phyloP scores from a whole-genome alignment of 2,888 invertebrate species.

The Lissonota sp. region DNA sequence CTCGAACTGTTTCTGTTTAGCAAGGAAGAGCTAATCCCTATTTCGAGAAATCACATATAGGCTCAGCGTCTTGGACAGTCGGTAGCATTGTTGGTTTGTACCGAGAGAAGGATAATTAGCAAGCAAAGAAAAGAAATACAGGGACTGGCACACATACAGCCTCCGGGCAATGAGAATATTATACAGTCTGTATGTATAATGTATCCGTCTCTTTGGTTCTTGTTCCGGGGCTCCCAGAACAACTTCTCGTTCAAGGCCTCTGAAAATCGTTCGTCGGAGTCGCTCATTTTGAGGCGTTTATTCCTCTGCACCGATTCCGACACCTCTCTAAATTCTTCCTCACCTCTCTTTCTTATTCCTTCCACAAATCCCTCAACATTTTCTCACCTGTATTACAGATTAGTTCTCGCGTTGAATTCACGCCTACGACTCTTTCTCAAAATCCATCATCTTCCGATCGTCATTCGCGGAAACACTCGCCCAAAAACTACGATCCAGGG shows the following conservation, averaged over 20 bases:
- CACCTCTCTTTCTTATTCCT: conserved; percentile 10
- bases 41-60: conserved; percentile 49
- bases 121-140: background rate
- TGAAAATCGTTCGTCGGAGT: conserved; percentile 46
- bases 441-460: no score
- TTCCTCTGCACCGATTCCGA: conserved; percentile 55
- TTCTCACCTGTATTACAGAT: no score
- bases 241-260: conserved; percentile 21
- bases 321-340: conserved; percentile 36
- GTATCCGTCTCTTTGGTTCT: conserved; percentile 7
- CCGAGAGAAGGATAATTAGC: conserved; percentile 72
- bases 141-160: conserved; percentile 1
- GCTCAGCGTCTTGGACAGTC: conserved; percentile 67
- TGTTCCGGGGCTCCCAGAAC: conserved; percentile 31
- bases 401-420: no score
- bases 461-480: conserved; percentile 57
- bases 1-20: conserved; percentile 68
- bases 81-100: conserved; percentile 72
- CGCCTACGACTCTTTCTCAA: no score
- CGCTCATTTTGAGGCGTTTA: conserved; percentile 54
- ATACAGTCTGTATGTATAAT: background rate
- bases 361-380: background rate
- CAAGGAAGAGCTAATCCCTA: conserved; percentile 71
- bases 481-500: conserved; percentile 24
- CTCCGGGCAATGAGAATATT: conserved; percentile 22